phyloP scores from a whole-genome alignment of 2,797 vertebrate genomes.

The Sebastolobus altivelis region DNA sequence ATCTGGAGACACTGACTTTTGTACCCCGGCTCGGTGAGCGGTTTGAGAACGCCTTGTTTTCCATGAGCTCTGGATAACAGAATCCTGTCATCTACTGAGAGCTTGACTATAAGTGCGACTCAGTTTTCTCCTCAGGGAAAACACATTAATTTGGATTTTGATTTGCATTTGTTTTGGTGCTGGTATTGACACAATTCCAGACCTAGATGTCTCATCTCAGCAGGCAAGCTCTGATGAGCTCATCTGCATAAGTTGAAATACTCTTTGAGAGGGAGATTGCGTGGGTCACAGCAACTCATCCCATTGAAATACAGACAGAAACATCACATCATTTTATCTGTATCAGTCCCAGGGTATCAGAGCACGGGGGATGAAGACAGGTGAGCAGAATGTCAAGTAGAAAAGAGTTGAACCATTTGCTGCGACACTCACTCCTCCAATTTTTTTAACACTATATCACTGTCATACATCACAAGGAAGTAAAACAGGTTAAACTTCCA shows the following conservation, averaged over 20 bases:
- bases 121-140: conserved; percentile 82
- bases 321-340: conserved; percentile 81
- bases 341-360: conserved; percentile 76
- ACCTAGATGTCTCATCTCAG: conserved; percentile 86
- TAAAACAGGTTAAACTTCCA: conserved; percentile 75
- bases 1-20: conserved; percentile 76
- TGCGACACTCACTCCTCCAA: conserved; percentile 58
- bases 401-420: conserved; percentile 69
- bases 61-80: conserved; percentile 78
- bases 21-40: conserved; percentile 64
- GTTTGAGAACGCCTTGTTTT: conserved; percentile 77
- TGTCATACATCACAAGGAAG: conserved; percentile 51
- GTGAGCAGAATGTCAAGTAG: conserved; percentile 82
- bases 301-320: conserved; percentile 83
- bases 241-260: conserved; percentile 88
- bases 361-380: conserved; percentile 77
- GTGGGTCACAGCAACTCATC: conserved; percentile 85
- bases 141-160: conserved; percentile 87
- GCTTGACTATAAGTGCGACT: conserved; percentile 80
- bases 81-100: conserved; percentile 85
- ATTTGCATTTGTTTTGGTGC: conserved; percentile 88
- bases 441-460: conserved; percentile 62
- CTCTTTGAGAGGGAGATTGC: conserved; percentile 84
- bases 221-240: conserved; percentile 86
- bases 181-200: conserved; percentile 87